Base-by-base conservation (phyloP, 2,797 vertebrate species). In the Aplochiton taeniatus region DNA sequence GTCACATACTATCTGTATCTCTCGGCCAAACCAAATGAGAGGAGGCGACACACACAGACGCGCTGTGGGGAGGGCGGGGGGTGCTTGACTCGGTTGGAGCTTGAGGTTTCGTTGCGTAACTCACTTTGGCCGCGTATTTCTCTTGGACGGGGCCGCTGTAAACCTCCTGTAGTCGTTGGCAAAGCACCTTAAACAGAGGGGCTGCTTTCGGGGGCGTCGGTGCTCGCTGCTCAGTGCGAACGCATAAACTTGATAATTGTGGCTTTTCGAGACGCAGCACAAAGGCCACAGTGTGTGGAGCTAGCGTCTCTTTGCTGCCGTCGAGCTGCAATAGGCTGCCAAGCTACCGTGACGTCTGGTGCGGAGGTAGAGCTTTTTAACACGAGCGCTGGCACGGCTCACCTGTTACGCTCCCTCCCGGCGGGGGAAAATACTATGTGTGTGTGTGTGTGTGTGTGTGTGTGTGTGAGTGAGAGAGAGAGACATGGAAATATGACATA, bases 231-330 rank as follows among this genome's bases (percentile, higher is more conserved):
- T 50, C 62, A 59, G 58, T 77, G 72, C 70, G 80, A 82, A 83
- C 69, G 76, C 77, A 73, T 77, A 65, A 69, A 75, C 58, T 62
- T 76, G 47, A 74, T 81, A 78, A 85, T 72, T 79, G 65, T 63
- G 70, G 59, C 67, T 78, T 60, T 55, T 53, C 4, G 68, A 70
- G 18, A 52, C 79, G 78, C 68, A 46, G 63, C 69, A 87, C 82
- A 88, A 85, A 84, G 82, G 69, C 54, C 45, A 66, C 59, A 45
- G 43, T 60, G 58, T 60, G 58, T 60, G n/a, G 18, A 44, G 44
- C 41, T 14, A 43, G 48, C 46, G 42, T 41, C 56, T 17, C 62
- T 47, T 50, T 69, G 68, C 58, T 73, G 47, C 6, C 60, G 61
- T 48, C 65, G 56, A 16, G 58, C 41, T 57, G 42, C 73, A 44